Percentiles rank a stretch among this genome's conserved stretches.
phyloP scores from a whole-genome alignment of 1,140 invertebrate species.

The Drosophila grimshawi region DNA sequence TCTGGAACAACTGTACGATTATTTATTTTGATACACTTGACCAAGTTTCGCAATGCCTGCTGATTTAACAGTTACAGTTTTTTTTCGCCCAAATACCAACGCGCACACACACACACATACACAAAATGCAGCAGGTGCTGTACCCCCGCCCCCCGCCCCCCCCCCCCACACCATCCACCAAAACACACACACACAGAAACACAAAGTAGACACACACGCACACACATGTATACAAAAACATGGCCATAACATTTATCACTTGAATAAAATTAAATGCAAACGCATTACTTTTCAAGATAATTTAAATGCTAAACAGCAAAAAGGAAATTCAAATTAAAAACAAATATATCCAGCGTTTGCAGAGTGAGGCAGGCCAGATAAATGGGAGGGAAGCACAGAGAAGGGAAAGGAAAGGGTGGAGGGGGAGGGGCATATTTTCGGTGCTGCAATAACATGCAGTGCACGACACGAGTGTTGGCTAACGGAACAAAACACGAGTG shows the following conservation, averaged over 20 bases:
- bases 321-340: conserved; percentile 74
- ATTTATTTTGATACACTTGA: conserved; percentile 78
- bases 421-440: not conserved
- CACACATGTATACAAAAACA: conserved; percentile 6
- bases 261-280: conserved; percentile 71
- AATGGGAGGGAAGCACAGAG: not conserved
- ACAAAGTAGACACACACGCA: not conserved
- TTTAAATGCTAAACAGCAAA: conserved; percentile 74
- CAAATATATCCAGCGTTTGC: conserved; percentile 52
- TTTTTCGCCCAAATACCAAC: conserved; percentile 18
- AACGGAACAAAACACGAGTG: conserved; percentile 29
- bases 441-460: conserved; percentile 34
- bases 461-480: conserved; percentile 14
- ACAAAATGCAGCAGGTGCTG: conserved; percentile 77
- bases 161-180: not conserved
- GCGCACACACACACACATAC: conserved; percentile 10
- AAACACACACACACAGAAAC: not conserved
- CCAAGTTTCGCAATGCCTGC: conserved; percentile 64
- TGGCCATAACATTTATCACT: conserved; percentile 63
- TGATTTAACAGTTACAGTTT: conserved; percentile 56
- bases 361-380: not conserved
- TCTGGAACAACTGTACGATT: conserved; percentile 40
- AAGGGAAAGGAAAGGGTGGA: not conserved
- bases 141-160: conserved; percentile 2
- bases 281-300: conserved; percentile 66